A percentile compares a stretch with the other conserved stretches of the same genome.
Evolutionary conservation across 2,113 vertebrate genomes (phyloP).

Genomic region (Seriola dumerili): DNA sequence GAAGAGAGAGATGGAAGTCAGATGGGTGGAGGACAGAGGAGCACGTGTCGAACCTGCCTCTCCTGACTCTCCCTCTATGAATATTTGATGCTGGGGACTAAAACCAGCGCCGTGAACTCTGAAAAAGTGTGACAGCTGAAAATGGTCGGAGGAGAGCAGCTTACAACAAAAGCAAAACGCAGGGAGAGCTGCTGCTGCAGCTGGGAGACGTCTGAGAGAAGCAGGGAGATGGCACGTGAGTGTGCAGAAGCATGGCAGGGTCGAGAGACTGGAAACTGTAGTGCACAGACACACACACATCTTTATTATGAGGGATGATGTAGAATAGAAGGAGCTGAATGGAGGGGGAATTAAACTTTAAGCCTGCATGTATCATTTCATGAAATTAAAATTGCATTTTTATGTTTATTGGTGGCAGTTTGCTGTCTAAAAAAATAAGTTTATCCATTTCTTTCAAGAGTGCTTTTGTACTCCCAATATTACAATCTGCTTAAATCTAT

Average conservation of each 20-base stretch:
- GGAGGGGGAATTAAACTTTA: neutral
- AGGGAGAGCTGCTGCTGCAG: conserved; percentile 26
- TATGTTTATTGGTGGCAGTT: neutral
- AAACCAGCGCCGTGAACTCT: conserved; percentile 90
- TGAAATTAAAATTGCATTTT: neutral
- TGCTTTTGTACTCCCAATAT: neutral
- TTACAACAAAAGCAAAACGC: conserved; percentile 72
- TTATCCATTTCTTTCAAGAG: neutral
- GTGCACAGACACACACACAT: neutral
- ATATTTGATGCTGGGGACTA: conserved; percentile 93
- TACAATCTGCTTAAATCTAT: neutral
- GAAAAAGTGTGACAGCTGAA: conserved; percentile 91
- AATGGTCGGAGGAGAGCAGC: conserved; percentile 83
- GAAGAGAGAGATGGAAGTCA: conserved; percentile 77
- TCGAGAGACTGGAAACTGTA: neutral
- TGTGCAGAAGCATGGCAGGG: conserved; percentile 36
- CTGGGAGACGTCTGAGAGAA: conserved; percentile 8
- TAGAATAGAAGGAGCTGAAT: neutral
- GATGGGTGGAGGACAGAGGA: conserved; percentile 43
- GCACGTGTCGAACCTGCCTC: conserved; percentile 82
- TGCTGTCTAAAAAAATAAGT: neutral
- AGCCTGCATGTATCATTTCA: neutral
- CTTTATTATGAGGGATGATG: neutral
- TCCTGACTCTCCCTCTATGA: conserved; percentile 84
- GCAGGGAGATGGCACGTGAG: conserved; percentile 16